Conservation (phyloP, 2,888 invertebrate genomes). For the Chloromyia formosa region DNA sequence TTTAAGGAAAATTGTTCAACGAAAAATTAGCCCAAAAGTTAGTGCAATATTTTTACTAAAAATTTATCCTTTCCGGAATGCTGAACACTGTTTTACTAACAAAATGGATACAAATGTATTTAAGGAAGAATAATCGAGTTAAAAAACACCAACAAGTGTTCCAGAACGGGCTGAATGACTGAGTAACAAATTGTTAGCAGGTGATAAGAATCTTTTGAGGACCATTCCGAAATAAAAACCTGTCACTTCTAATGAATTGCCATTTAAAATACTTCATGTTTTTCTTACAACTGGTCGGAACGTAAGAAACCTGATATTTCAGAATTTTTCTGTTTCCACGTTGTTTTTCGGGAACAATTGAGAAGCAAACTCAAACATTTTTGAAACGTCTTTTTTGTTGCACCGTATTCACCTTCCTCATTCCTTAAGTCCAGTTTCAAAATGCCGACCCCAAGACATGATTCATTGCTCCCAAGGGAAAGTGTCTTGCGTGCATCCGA, state of each 20-base stretch:
- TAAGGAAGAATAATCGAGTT: too few relatives aligned
- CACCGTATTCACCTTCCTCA: not conserved
- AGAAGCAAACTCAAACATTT: not conserved
- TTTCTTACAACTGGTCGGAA: not conserved
- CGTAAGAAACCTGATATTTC: not conserved
- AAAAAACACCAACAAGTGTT: too few relatives aligned
- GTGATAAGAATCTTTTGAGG: slow-evolving; percentile 13
- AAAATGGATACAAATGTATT: too few relatives aligned
- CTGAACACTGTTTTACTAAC: too few relatives aligned
- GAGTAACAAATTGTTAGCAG: slow-evolving; percentile 1
- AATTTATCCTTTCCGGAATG: too few relatives aligned
- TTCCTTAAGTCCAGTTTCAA: not conserved
- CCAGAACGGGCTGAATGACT: too few relatives aligned
- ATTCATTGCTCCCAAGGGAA: not conserved
- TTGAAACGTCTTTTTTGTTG: not conserved
- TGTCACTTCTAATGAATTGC: slow-evolving; percentile 34
- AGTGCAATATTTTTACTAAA: too few relatives aligned
- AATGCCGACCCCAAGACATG: not conserved
- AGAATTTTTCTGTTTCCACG: not conserved
- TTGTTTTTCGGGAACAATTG: not conserved
- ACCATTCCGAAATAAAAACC: not conserved
- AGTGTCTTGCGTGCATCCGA: not conserved
- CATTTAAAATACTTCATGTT: slow-evolving; percentile 18
- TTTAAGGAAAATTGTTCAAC: too few relatives aligned
- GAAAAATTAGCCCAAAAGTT: too few relatives aligned